A percentile compares a stretch with the other conserved stretches of the same genome.
Conservation (phyloP, 2,888 invertebrate genomes). For the Azorinus chamasolen region DNA sequence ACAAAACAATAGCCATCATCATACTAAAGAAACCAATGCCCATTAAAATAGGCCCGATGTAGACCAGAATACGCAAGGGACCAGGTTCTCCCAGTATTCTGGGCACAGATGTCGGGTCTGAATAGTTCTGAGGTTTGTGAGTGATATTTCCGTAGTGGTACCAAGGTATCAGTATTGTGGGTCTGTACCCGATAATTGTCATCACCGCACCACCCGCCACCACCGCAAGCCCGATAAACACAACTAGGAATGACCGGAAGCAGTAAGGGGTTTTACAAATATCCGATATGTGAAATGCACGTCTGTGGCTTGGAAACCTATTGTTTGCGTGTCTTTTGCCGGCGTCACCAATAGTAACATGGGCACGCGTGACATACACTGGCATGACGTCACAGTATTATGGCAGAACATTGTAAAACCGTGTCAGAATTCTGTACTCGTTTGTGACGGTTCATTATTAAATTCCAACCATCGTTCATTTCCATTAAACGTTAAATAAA, state of each 20-base stretch:
- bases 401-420: slow-evolving; percentile 24
- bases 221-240: slow-evolving; percentile 53
- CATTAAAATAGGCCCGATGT: slow-evolving; percentile 99
- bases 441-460: too few species aligned
- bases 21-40: slow-evolving; percentile 99
- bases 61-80: slow-evolving; percentile 89
- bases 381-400: slow-evolving; percentile 58
- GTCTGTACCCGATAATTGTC: slow-evolving; percentile 74
- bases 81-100: slow-evolving; percentile 47
- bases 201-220: slow-evolving; percentile 70
- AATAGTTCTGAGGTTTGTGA: slow-evolving; percentile 16
- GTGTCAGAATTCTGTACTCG: background rate
- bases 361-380: slow-evolving; percentile 69
- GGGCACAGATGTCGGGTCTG: slow-evolving; percentile 45
- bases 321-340: slow-evolving; percentile 31
- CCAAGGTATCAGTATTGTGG: slow-evolving; percentile 51
- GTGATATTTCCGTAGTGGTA: slow-evolving; percentile 37
- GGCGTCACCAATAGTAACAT: slow-evolving; percentile 65
- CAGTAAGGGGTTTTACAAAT: slow-evolving; percentile 67
- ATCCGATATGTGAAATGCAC: slow-evolving; percentile 61
- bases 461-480: too few species aligned
- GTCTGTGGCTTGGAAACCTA: slow-evolving; percentile 41
- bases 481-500: too few species aligned
- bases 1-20: slow-evolving; percentile 99
- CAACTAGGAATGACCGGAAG: slow-evolving; percentile 59